Evolutionary conservation across 2,888 invertebrate genomes (phyloP).

Genomic region (Ichneumoninae sp.): DNA sequence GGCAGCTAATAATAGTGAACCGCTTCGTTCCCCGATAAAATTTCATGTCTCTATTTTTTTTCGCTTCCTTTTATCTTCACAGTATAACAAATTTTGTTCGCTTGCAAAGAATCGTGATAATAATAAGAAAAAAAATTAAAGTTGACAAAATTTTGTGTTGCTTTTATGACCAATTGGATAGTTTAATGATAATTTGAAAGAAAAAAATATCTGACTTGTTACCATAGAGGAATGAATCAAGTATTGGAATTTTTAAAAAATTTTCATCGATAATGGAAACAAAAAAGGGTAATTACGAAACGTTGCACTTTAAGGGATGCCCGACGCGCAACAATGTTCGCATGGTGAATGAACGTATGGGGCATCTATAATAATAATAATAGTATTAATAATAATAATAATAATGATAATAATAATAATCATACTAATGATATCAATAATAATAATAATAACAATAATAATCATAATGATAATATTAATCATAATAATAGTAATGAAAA

Average conservation of each 20-base stretch:
- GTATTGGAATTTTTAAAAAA: constrained; percentile 21
- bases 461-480: too few species aligned
- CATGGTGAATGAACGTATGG: constrained; percentile 53
- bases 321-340: constrained; percentile 62
- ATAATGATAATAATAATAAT: background rate
- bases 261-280: constrained; percentile 26
- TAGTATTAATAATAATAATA: constrained; percentile 18
- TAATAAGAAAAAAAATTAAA: background rate
- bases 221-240: constrained; percentile 48
- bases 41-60: constrained; percentile 51
- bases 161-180: constrained; percentile 40
- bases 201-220: constrained; percentile 35
- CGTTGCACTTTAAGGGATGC: constrained; percentile 65
- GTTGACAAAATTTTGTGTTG: constrained; percentile 3
- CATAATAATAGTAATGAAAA: too few species aligned
- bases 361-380: constrained; percentile 40
- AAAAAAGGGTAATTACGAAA: constrained; percentile 62
- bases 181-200: constrained; percentile 43
- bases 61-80: constrained; percentile 18
- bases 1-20: constrained; percentile 65
- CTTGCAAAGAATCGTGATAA: constrained; percentile 10
- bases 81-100: constrained; percentile 24
- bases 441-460: too few species aligned
- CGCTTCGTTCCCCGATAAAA: constrained; percentile 62
- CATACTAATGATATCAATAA: too few species aligned